These are phyloP conservation scores for Calosoma granatense DNA, from an alignment of 1,140 invertebrate genomes.

Conservation along the genomic window DNA sequence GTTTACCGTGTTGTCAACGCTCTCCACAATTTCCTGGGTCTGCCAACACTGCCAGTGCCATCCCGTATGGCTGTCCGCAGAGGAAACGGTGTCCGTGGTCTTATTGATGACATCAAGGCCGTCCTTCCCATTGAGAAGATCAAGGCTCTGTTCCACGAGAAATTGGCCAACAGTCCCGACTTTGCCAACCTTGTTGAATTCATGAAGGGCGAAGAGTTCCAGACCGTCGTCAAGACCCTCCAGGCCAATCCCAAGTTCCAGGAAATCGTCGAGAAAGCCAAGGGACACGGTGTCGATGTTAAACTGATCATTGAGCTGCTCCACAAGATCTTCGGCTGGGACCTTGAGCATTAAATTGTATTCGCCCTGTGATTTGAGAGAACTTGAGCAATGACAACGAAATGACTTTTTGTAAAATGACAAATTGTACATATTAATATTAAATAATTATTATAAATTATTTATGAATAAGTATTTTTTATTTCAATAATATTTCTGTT, in stretches of 20 bases:
- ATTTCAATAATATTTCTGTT: too few species aligned
- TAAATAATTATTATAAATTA: neutral
- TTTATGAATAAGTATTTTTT: neutral
- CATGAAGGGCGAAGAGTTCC: conserved; percentile 18
- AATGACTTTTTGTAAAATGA: too few species aligned
- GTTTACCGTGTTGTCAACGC: conserved; percentile 16
- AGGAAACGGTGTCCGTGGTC: conserved; percentile 22
- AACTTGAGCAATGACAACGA: too few species aligned
- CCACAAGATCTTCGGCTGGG: conserved; percentile 18
- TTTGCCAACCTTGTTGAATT: conserved; percentile 19
- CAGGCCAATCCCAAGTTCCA: conserved; percentile 19
- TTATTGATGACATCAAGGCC: conserved; percentile 23
- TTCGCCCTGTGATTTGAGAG: too few species aligned
- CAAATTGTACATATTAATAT: neutral
- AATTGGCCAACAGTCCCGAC: conserved; percentile 17
- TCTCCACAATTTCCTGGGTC: conserved; percentile 20
- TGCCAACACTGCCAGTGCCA: conserved; percentile 10
- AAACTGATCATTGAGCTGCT: conserved; percentile 21
- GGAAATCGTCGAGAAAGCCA: conserved; percentile 18
- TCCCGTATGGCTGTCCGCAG: neutral
- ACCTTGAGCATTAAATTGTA: neutral
- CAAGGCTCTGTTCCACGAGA: conserved; percentile 21
- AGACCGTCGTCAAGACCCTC: conserved; percentile 15
- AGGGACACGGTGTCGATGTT: conserved; percentile 22
- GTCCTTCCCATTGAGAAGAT: conserved; percentile 24